Evolutionary conservation across 2,113 vertebrate species (phyloP).

Genomic region (Ornithorhynchus anatinus): DNA sequence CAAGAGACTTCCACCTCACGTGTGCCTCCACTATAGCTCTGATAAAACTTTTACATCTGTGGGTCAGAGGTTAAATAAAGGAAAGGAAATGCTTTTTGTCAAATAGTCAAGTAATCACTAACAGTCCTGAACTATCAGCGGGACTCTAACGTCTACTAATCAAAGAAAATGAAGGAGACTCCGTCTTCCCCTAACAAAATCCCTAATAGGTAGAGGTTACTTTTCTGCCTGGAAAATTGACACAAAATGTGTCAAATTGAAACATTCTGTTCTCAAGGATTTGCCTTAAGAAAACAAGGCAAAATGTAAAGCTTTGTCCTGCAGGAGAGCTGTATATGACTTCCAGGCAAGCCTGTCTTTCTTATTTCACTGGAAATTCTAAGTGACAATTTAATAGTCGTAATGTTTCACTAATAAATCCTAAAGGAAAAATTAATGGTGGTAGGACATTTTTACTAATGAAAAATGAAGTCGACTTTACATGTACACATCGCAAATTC

Average conservation of each 20-base stretch:
- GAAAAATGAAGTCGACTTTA: conserved; percentile 25
- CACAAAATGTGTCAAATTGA: conserved; percentile 79
- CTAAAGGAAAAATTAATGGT: conserved; percentile 65
- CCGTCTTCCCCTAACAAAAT: conserved; percentile 69
- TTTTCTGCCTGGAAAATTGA: conserved; percentile 75
- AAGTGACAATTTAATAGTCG: conserved; percentile 90
- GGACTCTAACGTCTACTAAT: conserved; percentile 71
- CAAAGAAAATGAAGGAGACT: conserved; percentile 81
- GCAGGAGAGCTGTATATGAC: conserved; percentile 76
- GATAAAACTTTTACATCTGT: conserved; percentile 84
- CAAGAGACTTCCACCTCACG: conserved; percentile 77
- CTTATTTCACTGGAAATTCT: conserved; percentile 84
- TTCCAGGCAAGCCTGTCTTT: conserved; percentile 82
- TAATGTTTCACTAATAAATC: conserved; percentile 78
- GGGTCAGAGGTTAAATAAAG: conserved; percentile 89
- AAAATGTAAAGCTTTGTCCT: conserved; percentile 59
- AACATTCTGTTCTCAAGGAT: conserved; percentile 75
- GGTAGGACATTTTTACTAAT: conserved; percentile 29
- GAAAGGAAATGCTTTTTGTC: conserved; percentile 85
- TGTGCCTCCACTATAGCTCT: conserved; percentile 74
- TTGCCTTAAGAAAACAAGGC: conserved; percentile 72
- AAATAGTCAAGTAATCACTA: conserved; percentile 77
- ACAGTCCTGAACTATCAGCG: conserved; percentile 73
- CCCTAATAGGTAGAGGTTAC: conserved; percentile 72
- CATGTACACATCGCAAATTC: conserved; percentile 3